Evolutionary conservation across 2,888 invertebrate species (phyloP).

Genomic region (Scaptomyza reducta): DNA sequence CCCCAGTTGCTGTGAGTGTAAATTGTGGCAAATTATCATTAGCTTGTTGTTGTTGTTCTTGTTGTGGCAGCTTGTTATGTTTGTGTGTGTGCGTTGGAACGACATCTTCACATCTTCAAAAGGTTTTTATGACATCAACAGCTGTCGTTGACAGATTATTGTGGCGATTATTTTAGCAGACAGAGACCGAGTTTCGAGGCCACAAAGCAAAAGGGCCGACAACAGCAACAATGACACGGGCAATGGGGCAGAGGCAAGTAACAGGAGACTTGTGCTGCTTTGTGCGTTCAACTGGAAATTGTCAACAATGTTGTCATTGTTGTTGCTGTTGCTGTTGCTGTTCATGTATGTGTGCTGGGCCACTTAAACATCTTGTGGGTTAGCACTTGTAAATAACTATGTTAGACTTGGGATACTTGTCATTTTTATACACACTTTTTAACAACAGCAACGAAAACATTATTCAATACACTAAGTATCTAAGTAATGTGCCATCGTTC

Average conservation of each 20-base stretch:
- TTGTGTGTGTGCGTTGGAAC: constrained; percentile 43
- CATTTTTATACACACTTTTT: constrained; percentile 32
- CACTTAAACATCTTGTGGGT: constrained; percentile 58
- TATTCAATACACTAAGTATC: not conserved
- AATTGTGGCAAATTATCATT: constrained; percentile 81
- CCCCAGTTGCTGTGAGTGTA: constrained; percentile 61
- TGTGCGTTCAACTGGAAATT: constrained; percentile 76
- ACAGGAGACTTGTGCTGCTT: constrained; percentile 42
- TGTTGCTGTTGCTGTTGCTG: constrained; percentile 65
- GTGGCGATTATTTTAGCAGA: constrained; percentile 83
- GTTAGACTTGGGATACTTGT: constrained; percentile 57
- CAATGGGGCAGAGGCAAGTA: constrained; percentile 1
- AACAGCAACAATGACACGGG: constrained; percentile 20
- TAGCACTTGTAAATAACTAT: constrained; percentile 56
- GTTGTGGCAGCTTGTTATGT: constrained; percentile 19
- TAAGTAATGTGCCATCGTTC: constrained; percentile 30
- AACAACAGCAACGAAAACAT: constrained; percentile 5
- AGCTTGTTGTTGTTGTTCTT: constrained; percentile 61
- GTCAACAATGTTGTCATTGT: constrained; percentile 72
- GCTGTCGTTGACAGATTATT: constrained; percentile 84
- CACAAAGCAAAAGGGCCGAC: constrained; percentile 51
- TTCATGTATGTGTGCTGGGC: constrained; percentile 37
- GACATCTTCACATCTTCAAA: constrained; percentile 77
- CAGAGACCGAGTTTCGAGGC: constrained; percentile 37
- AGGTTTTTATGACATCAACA: constrained; percentile 84